Evolutionary conservation across 2,888 invertebrate species (phyloP), one percentile per base, ranked within the genome.

Genomic region (Leucozona laternaria): DNA sequence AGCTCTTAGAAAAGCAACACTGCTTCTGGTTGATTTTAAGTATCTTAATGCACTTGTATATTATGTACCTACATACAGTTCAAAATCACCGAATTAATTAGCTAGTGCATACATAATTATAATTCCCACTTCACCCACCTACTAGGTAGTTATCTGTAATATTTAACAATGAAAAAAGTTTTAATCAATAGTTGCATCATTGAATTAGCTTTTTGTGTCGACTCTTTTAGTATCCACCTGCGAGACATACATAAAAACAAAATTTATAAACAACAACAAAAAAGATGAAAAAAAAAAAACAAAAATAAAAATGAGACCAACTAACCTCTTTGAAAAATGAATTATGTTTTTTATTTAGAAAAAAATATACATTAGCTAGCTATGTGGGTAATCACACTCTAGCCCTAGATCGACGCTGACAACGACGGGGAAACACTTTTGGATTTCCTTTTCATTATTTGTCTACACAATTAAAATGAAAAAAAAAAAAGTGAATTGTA

Each of bases 361-460:
- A 34, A 25, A 43, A n/a, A n/a, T 11, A 20, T 15, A 22, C 13
- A 22, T 50, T n/a, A n/a, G n/a, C 5, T 50, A 48, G 20, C 4
- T 22, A 50, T 2, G 4, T 15, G 13, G 4, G 6, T 6, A 50
- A 40, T 60, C 40, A 40, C 22, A 40, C 22, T 37, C 37, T 60
- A 57, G 57, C 57, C 31, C 57, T 57, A 57, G 57, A 17, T 40
- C 1, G 40, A 40, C 40, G 28, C 17, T n/a, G 48, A 66, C 17
- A 20, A 31, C 48, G 48, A 40, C n/a, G 48, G 48, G 48, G 34
- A 72, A 76, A 58, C 66, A 50, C 43, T 64, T 15, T 62, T 31
- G 40, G 58, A 48, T 80, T 76, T 80, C 43, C 64, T 66, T 68
- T 68, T 62, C 79, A 84, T 79, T 83, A 58, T 31, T 31, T 31